Percentiles rank a stretch among this genome's conserved stretches.
Conservation (phyloP, 2,113 vertebrate genomes). For the Mustelus asterias region DNA sequence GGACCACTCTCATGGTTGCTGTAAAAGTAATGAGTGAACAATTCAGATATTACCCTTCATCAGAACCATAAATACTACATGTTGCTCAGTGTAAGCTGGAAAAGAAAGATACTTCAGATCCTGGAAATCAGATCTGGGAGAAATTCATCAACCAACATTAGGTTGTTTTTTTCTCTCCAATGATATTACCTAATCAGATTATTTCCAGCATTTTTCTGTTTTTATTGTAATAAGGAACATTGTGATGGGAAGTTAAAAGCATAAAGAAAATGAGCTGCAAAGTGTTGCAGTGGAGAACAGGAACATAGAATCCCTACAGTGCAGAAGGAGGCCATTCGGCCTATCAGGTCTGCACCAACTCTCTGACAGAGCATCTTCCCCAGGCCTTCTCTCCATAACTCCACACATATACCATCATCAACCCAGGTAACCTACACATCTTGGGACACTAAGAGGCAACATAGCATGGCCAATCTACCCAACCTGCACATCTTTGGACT, state of each 20-base stretch:
- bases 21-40: background rate
- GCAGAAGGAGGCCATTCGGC: too few relatives aligned
- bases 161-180: background rate
- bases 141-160: background rate
- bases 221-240: background rate
- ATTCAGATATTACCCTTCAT: background rate
- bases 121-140: background rate
- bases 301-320: too few relatives aligned
- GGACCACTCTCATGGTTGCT: background rate
- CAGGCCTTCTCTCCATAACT: too few relatives aligned
- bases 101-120: background rate
- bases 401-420: too few relatives aligned
- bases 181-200: background rate
- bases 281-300: background rate
- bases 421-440: too few relatives aligned
- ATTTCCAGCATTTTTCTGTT: background rate
- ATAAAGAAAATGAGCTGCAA: too few relatives aligned
- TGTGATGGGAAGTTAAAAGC: background rate
- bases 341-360: too few relatives aligned
- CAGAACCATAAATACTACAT: background rate
- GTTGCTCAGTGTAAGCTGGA: background rate
- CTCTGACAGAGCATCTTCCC: too few relatives aligned
- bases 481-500: too few relatives aligned
- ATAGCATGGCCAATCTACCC: too few relatives aligned
- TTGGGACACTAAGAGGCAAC: too few relatives aligned